Base-by-base conservation (phyloP, 2,888 invertebrate species). In the Pachliopta kotzebuea region DNA sequence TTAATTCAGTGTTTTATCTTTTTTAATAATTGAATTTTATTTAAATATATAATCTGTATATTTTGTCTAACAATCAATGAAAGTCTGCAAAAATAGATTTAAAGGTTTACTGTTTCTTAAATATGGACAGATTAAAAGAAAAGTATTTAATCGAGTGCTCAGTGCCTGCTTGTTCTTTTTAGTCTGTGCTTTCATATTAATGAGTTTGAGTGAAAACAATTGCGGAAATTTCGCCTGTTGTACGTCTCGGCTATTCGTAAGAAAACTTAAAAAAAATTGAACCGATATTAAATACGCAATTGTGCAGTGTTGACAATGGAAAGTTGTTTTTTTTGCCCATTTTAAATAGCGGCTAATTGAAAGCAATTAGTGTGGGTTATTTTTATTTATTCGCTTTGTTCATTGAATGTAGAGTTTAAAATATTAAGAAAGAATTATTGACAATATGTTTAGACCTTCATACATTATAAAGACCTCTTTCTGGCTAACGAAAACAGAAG, bases 281-380 rank as follows among this genome's bases (percentile, higher is more conserved):
- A 58, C 18, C 59, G 49, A 63, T 55, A 64, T 60, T 64, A 64
- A 64, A 31, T 50, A 56, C 60, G 52, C 64, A 64, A 64, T 64
- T 60, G 60, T 60, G 24, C 24, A 50, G 23, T 55, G 55, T 52
- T 52, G 26, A 64, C 64, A 60, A 60, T 64, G 52, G 60, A 37
- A 11, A 20, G 49, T 59, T 37, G 17, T 20, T 60, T 60, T 52
- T 55, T 59, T 59, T 21, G 21, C 8, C 55, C 23, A 56, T 55
- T 60, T 60, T 9, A 55, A 60, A 60, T 60, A 23, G 60, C 56
- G 24, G 52, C 42, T 64, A 64, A 64, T 56, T 56, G 50, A 24
- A 24, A 50, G 50, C 56, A 37, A 52, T 26, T 60, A 56, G 18
- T 23, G 21, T 21, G 50, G 21, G 50, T 21, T 18, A 20, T 50